These are phyloP conservation scores for Amblyteles armatorius DNA, from an alignment of 2,888 invertebrate genomes.

Conservation along the genomic window DNA sequence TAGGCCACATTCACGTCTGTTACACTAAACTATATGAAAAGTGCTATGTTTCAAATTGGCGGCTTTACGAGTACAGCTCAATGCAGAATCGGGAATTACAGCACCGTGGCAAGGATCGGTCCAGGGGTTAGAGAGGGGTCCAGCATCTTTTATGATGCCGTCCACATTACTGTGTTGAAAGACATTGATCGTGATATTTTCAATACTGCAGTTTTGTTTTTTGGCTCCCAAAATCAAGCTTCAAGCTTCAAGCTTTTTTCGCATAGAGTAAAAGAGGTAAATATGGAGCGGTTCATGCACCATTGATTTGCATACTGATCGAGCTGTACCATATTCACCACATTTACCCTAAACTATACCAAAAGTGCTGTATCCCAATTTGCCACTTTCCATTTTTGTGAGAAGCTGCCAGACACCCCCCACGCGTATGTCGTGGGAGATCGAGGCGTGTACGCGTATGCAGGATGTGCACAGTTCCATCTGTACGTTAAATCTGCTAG, in stretches of 20 bases:
- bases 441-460: not conserved
- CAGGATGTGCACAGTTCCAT: not conserved
- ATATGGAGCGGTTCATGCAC: too few relatives aligned
- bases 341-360: too few relatives aligned
- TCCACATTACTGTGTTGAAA: not conserved
- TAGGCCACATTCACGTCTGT: too few relatives aligned
- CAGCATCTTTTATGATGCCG: not conserved
- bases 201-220: too few relatives aligned
- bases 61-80: not conserved
- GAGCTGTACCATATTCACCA: too few relatives aligned
- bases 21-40: too few relatives aligned
- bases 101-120: not conserved
- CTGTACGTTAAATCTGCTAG: conserved; percentile 18
- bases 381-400: too few relatives aligned
- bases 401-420: not conserved
- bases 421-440: not conserved
- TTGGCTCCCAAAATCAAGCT: not conserved
- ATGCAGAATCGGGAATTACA: conserved; percentile 7
- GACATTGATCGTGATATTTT: too few relatives aligned
- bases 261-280: too few relatives aligned
- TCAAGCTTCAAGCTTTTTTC: not conserved
- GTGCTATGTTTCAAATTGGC: too few relatives aligned
- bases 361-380: too few relatives aligned
- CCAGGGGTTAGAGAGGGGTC: not conserved
- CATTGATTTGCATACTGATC: too few relatives aligned